Percentiles rank a stretch among this genome's conserved stretches.
These are phyloP conservation scores for Marisa cornuarietis DNA, from an alignment of 1,140 invertebrate species.

Conservation along the genomic window DNA sequence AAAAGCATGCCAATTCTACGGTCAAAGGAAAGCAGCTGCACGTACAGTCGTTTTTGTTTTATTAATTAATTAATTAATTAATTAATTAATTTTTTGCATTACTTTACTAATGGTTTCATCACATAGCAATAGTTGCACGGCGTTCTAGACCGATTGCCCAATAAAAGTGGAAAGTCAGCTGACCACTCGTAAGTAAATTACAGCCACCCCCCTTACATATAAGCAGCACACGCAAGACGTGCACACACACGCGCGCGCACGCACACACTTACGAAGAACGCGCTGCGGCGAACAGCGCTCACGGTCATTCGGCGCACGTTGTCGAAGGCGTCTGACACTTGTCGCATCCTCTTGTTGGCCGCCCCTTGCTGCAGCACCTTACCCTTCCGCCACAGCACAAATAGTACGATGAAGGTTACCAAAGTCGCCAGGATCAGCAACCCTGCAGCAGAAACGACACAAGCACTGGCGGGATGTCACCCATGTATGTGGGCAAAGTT, in stretches of 20 bases:
- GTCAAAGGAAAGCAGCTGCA: conserved; percentile 20
- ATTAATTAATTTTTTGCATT: no score
- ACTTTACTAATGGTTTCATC: not conserved
- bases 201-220: no score
- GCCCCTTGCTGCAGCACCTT: not conserved
- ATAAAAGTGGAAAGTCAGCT: no score
- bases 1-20: conserved; percentile 25
- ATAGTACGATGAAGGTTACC: conserved; percentile 9
- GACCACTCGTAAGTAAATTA: no score
- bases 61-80: no score
- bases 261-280: no score
- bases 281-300: not conserved
- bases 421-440: not conserved
- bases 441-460: not conserved
- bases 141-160: no score
- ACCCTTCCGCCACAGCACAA: conserved; percentile 13
- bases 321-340: not conserved
- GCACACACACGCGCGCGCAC: no score
- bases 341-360: not conserved
- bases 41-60: conserved; percentile 26
- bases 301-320: not conserved
- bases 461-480: not conserved
- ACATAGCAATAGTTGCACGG: conserved; percentile 8
- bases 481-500: no score
- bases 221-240: no score